Conservation (phyloP, 2,888 invertebrate genomes). For the Leucoma salicis region DNA sequence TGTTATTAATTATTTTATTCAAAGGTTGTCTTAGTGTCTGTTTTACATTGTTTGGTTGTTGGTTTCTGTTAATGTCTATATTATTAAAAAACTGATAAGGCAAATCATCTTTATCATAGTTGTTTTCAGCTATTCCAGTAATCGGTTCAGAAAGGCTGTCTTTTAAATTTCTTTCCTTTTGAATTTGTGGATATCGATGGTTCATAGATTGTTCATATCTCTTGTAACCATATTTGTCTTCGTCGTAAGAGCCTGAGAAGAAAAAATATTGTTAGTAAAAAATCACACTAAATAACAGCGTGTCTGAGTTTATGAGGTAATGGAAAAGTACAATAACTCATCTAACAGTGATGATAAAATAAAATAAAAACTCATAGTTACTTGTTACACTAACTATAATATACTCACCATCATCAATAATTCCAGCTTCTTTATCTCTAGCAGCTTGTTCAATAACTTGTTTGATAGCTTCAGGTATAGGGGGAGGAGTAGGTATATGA, state of each 20-base stretch:
- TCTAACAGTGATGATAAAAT: too few species aligned
- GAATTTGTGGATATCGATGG: constrained; percentile 7
- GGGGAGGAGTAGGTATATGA: constrained; percentile 68
- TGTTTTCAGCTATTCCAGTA: constrained; percentile 6
- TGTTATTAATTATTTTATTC: not conserved
- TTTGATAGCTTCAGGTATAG: constrained; percentile 63
- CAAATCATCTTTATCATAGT: not conserved
- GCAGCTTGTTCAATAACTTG: constrained; percentile 58
- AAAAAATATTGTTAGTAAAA: not conserved
- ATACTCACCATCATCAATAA: constrained; percentile 59
- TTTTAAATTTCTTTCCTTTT: not conserved
- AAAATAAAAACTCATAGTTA: too few species aligned
- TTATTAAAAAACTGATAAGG: not conserved
- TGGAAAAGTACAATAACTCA: too few species aligned
- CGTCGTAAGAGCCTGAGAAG: constrained; percentile 58
- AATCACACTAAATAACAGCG: not conserved
- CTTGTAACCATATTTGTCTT: constrained; percentile 60
- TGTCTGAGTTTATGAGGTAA: too few species aligned
- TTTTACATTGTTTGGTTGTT: not conserved
- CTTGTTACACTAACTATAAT: too few species aligned
- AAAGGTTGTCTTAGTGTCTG: not conserved
- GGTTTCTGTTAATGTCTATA: not conserved
- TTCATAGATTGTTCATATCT: constrained; percentile 42
- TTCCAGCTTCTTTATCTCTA: constrained; percentile 52
- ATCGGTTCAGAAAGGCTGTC: constrained; percentile 6